Conservation (phyloP, 37 sponge, comb jelly and placozoan species). For the Chondrilla cf. caribensis region DNA sequence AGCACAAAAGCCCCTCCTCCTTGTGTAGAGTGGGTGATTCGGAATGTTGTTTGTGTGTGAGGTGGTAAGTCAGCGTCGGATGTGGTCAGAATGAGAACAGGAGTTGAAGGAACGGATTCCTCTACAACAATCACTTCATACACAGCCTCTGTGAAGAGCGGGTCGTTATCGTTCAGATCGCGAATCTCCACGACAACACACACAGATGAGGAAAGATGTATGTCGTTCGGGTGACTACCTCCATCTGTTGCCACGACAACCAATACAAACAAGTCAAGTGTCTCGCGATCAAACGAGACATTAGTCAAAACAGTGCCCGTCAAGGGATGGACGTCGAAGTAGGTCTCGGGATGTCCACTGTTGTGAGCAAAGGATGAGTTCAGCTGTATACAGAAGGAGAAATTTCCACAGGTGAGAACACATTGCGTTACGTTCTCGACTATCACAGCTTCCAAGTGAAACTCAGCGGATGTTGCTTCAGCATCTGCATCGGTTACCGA, state of each 20-base stretch:
- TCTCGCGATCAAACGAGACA: slow-evolving; percentile 46
- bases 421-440: not conserved
- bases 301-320: not conserved
- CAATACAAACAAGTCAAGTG: slow-evolving; percentile 26
- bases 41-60: not conserved
- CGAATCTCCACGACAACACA: slow-evolving; percentile 42
- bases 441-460: not conserved
- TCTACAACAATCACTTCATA: slow-evolving; percentile 34
- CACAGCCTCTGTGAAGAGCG: slow-evolving; percentile 32
- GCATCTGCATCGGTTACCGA: slow-evolving; percentile 53
- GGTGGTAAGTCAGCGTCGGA: slow-evolving; percentile 15
- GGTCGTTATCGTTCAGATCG: slow-evolving; percentile 79
- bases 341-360: not conserved
- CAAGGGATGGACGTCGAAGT: not conserved
- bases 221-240: slow-evolving; percentile 33
- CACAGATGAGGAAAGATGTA: slow-evolving; percentile 34
- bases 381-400: not conserved
- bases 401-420: not conserved
- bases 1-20: slow-evolving; percentile 6
- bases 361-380: not conserved
- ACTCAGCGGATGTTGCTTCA: not conserved
- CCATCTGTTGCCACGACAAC: slow-evolving; percentile 68
- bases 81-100: slow-evolving; percentile 27
- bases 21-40: not conserved
- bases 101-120: not conserved